Base-by-base conservation (phyloP, 1,140 invertebrate genomes). In the Ips nitidus region DNA sequence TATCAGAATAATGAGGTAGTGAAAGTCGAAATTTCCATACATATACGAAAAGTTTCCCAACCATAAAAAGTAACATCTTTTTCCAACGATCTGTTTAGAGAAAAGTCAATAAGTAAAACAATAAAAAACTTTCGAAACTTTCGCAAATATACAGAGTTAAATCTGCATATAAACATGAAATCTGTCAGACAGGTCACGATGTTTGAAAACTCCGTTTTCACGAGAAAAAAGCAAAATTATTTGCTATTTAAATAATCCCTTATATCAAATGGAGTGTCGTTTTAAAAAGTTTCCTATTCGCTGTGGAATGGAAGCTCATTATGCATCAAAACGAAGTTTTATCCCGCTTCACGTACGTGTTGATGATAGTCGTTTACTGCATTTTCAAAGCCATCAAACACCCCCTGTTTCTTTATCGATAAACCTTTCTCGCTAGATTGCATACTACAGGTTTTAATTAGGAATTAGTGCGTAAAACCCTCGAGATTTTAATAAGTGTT, bases 381-480 rank as follows among this genome's bases (percentile, higher is more conserved):
- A 50, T 62, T 62, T 62, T 52, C 43, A 38, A 52, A 5, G 8
- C 41, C 57, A 59, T 59, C 45, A 22, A 59, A 59, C 4, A 59
- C 22, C 22, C 22, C 22, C 22, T 22, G 22, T 22, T 22, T 22
- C 22, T 22, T 22, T 22, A 22, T 22, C 22, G 22, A 22, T 22
- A 22, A 55, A 55, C 52, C 37, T 22, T 36, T 55, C 37, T 38
- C n/a, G 37, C n/a, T 55, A 55, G 4, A 47, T 5, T 47, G n/a
- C 4, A 47, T 47, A 5, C 37, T 38, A 6, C 40, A 4, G 57
- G 8, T 7, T 4, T 66, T 66, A 66, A 66, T 66, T 45, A 66
- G 37, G 55, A 66, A 66, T 66, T 66, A 66, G 65, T 41, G 65
- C 65, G 53, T 59, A 58, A 66, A 43, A 39, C 55, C 65, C 56